Evolutionary conservation across 30 jellyfish, hydroid and myxozoan genomes (phyloP).

Genomic region (Aurelia aurita complex sp. Pacific): DNA sequence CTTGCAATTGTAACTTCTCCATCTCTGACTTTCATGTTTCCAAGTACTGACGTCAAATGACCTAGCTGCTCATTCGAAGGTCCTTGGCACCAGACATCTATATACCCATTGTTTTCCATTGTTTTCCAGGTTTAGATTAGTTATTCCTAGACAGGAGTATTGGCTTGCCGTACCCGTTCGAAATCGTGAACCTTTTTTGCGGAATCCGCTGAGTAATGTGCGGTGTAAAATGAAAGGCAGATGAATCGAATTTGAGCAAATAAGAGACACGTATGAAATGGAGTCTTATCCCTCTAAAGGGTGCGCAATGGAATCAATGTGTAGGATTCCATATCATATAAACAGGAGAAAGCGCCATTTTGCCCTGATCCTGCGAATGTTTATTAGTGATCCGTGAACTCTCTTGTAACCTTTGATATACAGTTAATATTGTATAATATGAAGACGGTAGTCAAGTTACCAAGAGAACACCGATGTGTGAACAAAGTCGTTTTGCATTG

Average conservation of each 20-base stretch:
- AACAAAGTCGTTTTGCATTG: constrained; percentile 22
- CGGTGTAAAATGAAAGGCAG: constrained; percentile 50
- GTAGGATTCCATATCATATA: constrained; percentile 19
- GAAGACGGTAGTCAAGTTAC: constrained; percentile 48
- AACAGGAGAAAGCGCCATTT: constrained; percentile 36
- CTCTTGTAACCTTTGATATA: constrained; percentile 44
- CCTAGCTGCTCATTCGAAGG: no score
- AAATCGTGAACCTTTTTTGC: constrained; percentile 34
- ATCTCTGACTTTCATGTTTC: no score
- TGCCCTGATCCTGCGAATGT: constrained; percentile 34
- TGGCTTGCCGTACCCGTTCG: constrained; percentile 28
- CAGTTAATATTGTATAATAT: constrained; percentile 40
- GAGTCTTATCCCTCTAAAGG: constrained; percentile 58
- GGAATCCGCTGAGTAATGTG: constrained; percentile 55
- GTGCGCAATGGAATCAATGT: constrained; percentile 29
- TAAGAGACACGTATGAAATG: constrained; percentile 44
- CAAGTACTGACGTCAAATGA: no score
- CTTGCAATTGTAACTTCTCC: no score
- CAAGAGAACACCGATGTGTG: constrained; percentile 61
- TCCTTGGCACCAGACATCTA: constrained; percentile 1
- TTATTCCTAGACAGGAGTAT: constrained; percentile 1
- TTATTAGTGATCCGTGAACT: constrained; percentile 60
- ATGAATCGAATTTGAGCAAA: constrained; percentile 51
- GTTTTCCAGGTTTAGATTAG: constrained; percentile 17
- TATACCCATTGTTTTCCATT: constrained; percentile 1